phyloP scores from a whole-genome alignment of 2,888 invertebrate genomes.

The Pheosia tremula region DNA sequence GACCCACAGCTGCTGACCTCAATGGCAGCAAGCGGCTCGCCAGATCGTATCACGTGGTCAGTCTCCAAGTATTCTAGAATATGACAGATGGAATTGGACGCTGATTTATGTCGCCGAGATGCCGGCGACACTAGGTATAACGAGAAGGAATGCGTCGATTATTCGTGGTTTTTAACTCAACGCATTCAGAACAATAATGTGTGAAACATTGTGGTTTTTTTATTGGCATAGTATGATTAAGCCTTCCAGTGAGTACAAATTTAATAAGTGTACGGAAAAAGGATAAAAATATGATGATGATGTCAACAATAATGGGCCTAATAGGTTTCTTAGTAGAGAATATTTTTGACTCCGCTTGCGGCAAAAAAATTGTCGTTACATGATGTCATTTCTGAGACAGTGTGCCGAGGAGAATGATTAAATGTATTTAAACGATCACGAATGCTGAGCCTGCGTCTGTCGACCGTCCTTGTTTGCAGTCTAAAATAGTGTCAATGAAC shows the following conservation, averaged over 20 bases:
- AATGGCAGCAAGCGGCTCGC: slow-evolving; percentile 26
- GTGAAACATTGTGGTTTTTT: slow-evolving; percentile 3
- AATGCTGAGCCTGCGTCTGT: slow-evolving; percentile 7
- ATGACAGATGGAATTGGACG: slow-evolving; percentile 28
- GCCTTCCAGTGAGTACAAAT: no score
- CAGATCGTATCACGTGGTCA: slow-evolving; percentile 32
- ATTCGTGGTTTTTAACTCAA: not conserved
- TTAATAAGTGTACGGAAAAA: no score
- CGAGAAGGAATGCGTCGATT: not conserved
- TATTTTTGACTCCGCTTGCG: slow-evolving; percentile 7
- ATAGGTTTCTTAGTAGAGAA: not conserved
- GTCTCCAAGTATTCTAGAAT: slow-evolving; percentile 35
- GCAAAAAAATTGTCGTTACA: slow-evolving; percentile 14
- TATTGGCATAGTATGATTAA: not conserved
- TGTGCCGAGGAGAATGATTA: slow-evolving; percentile 5
- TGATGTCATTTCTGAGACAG: slow-evolving; percentile 4
- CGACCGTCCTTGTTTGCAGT: slow-evolving; percentile 32
- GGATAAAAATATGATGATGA: no score
- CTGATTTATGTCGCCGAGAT: slow-evolving; percentile 23
- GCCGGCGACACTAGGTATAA: slow-evolving; percentile 2
- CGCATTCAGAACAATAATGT: not conserved
- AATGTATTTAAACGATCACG: slow-evolving; percentile 11
- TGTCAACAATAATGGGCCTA: no score
- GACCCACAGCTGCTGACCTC: slow-evolving; percentile 52
- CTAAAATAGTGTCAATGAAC: slow-evolving; percentile 53